A percentile compares a stretch with the other conserved stretches of the same genome.
Conservation (phyloP, 2,113 vertebrate species). For the Varanus salvator region DNA sequence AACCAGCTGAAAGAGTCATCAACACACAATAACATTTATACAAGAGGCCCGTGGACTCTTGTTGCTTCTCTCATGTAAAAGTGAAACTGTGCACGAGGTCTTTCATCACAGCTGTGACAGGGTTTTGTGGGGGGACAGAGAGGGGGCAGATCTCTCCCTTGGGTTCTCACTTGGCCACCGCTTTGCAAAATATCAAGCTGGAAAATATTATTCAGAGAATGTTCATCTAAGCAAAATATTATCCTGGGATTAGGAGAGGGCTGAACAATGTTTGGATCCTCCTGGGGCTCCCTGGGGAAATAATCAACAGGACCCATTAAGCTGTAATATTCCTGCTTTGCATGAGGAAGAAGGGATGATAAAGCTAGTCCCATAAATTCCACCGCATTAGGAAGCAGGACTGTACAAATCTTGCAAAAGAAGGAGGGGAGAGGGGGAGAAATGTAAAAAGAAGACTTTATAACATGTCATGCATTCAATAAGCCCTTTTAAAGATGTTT, state of each 20-base stretch:
- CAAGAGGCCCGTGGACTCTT: background rate
- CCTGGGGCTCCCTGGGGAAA: background rate
- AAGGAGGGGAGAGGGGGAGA: no score
- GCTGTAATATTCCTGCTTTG: conserved; percentile 8
- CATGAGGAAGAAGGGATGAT: conserved; percentile 1
- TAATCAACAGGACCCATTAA: conserved; percentile 28
- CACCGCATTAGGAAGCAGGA: conserved; percentile 55
- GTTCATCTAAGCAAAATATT: conserved; percentile 26
- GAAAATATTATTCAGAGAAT: background rate
- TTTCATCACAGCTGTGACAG: background rate
- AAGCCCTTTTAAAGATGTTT: background rate
- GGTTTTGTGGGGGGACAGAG: background rate
- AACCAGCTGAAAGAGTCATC: background rate
- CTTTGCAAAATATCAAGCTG: background rate
- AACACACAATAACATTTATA: background rate
- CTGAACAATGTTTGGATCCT: background rate
- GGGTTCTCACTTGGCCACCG: background rate
- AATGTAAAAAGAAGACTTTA: background rate
- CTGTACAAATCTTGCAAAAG: conserved; percentile 43
- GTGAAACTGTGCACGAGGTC: background rate
- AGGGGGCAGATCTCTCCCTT: background rate
- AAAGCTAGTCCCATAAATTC: conserved; percentile 45
- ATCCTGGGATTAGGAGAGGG: background rate
- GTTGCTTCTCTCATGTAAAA: background rate
- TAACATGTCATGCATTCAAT: conserved; percentile 40